phyloP scores from a whole-genome alignment of 2,113 vertebrate genomes.

The Carassius carassius region DNA sequence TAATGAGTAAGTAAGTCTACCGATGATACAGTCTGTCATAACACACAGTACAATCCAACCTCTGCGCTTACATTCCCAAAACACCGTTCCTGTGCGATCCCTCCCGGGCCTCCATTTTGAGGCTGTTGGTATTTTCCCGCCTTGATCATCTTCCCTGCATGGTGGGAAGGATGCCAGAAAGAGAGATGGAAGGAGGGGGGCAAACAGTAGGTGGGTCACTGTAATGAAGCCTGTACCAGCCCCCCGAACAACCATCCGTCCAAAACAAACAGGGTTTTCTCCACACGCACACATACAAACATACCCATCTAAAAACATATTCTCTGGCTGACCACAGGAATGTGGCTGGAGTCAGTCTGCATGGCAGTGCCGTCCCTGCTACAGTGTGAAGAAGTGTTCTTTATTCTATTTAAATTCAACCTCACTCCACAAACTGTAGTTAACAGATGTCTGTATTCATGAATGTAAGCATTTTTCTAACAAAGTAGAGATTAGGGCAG shows the following conservation, averaged over 20 bases:
- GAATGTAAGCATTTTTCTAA: conserved; percentile 25
- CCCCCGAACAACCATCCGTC: conserved; percentile 54
- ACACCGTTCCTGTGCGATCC: conserved; percentile 4
- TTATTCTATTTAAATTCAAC: conserved; percentile 40
- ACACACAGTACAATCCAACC: background rate
- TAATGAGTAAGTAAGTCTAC: background rate
- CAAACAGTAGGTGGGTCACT: conserved; percentile 22
- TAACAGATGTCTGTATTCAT: conserved; percentile 15
- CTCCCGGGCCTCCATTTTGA: conserved; percentile 63
- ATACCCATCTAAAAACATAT: conserved; percentile 52
- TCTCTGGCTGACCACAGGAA: conserved; percentile 59
- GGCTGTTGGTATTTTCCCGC: conserved; percentile 55
- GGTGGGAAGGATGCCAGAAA: conserved; percentile 54
- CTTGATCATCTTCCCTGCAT: conserved; percentile 39
- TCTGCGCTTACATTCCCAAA: conserved; percentile 8
- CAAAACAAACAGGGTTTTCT: conserved; percentile 65
- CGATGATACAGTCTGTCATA: background rate
- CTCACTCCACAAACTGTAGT: conserved; percentile 6
- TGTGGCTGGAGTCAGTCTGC: conserved; percentile 52
- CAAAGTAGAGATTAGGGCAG: background rate
- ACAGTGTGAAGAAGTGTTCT: conserved; percentile 60
- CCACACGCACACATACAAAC: conserved; percentile 43
- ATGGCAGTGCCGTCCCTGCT: conserved; percentile 50
- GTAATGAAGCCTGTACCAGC: conserved; percentile 29
- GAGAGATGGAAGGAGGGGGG: conserved; percentile 11